Conservation (phyloP, 1,140 invertebrate genomes). For the Drosophila orena region DNA sequence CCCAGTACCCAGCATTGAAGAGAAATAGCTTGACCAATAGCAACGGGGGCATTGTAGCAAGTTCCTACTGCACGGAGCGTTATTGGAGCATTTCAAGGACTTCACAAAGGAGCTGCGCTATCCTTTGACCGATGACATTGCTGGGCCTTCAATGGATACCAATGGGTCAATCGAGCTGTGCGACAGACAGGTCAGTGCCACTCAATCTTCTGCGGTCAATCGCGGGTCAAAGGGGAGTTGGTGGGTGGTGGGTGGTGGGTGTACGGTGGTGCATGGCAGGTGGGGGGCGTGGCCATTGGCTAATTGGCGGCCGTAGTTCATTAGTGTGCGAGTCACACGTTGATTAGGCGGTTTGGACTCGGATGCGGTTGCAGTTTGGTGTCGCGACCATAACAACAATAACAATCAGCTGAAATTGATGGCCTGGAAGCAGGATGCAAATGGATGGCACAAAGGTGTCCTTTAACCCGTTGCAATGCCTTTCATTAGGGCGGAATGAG, state of each 20-base stretch:
- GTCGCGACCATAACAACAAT: slow-evolving; percentile 50
- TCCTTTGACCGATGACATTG: slow-evolving; percentile 29
- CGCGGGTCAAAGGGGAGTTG: slow-evolving; percentile 4
- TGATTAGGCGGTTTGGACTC: slow-evolving; percentile 54
- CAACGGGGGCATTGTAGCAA: not conserved
- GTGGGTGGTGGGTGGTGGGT: slow-evolving; percentile 5
- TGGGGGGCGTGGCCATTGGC: slow-evolving; percentile 18
- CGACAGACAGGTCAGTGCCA: slow-evolving; percentile 5
- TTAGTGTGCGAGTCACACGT: slow-evolving; percentile 49
- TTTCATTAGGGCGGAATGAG: slow-evolving; percentile 6
- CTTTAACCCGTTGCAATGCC: slow-evolving; percentile 15
- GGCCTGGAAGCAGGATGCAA: slow-evolving; percentile 16
- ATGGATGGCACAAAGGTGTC: slow-evolving; percentile 11
- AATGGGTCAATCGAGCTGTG: not conserved
- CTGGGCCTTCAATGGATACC: slow-evolving; percentile 11
- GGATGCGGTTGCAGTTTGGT: slow-evolving; percentile 57
- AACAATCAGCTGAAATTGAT: slow-evolving; percentile 35
- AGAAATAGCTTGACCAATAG: not conserved
- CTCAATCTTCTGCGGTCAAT: slow-evolving; percentile 19
- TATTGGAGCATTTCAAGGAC: slow-evolving; percentile 1
- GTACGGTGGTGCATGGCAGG: not conserved
- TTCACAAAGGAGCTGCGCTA: not conserved
- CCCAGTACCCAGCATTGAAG: not conserved
- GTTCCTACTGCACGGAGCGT: not conserved
- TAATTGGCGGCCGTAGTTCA: slow-evolving; percentile 62